Conservation (phyloP, 2,113 vertebrate genomes). For the Esox niger region DNA sequence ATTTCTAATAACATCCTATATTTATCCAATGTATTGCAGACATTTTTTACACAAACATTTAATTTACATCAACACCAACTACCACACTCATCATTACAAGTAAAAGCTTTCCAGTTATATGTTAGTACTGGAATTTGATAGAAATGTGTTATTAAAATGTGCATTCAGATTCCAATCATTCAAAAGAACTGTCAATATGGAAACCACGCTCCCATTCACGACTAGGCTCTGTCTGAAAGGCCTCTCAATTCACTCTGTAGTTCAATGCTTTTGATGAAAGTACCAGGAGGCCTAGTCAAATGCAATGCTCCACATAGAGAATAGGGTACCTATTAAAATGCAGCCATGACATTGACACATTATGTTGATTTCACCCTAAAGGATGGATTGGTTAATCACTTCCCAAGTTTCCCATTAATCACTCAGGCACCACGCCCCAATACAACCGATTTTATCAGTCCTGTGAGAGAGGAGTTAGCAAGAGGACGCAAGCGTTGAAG, state of each 20-base stretch:
- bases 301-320: no score
- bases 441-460: conserved; percentile 19
- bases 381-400: conserved; percentile 13
- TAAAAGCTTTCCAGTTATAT: neutral
- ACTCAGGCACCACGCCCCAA: conserved; percentile 30
- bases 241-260: no score
- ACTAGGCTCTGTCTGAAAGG: neutral
- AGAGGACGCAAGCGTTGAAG: conserved; percentile 49
- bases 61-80: neutral
- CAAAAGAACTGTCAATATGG: neutral
- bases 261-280: no score
- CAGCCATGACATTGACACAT: neutral
- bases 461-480: conserved; percentile 52
- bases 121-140: neutral
- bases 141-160: neutral
- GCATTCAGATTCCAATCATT: neutral
- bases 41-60: neutral
- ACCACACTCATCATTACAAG: neutral
- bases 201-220: neutral
- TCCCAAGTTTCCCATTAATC: conserved; percentile 14
- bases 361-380: neutral
- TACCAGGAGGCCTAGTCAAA: no score
- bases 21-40: no score
- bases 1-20: neutral
- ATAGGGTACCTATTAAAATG: no score